Percentiles rank a stretch among this genome's conserved stretches.
Evolutionary conservation across 1,140 invertebrate genomes (phyloP).

Genomic region (Drosophila suzukii): DNA sequence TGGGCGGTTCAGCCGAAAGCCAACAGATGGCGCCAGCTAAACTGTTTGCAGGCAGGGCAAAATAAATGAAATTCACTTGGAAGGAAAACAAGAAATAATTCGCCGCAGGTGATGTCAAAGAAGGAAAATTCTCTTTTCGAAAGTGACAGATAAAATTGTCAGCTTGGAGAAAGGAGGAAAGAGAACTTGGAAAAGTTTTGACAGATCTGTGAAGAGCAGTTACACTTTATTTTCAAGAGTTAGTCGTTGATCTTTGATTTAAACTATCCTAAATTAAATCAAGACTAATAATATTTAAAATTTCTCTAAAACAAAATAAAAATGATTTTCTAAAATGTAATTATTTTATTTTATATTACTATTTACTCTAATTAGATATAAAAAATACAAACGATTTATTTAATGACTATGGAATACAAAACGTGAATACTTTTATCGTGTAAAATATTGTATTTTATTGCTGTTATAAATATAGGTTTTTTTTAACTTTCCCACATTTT

Average conservation of each 20-base stretch:
- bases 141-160: constrained; percentile 16
- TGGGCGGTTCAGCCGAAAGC: constrained; percentile 12
- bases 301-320: too few relatives aligned
- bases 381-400: too few relatives aligned
- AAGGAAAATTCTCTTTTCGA: constrained; percentile 28
- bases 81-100: constrained; percentile 14
- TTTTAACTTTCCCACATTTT: not conserved
- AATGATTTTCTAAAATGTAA: too few relatives aligned
- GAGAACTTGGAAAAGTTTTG: constrained; percentile 32
- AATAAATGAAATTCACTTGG: constrained; percentile 20
- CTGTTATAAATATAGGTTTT: too few relatives aligned
- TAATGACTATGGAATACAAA: too few relatives aligned
- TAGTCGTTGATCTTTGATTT: not conserved
- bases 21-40: constrained; percentile 54
- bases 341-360: too few relatives aligned
- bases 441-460: too few relatives aligned
- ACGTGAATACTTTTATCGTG: too few relatives aligned
- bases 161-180: constrained; percentile 2
- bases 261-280: too few relatives aligned
- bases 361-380: too few relatives aligned
- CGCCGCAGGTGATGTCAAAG: constrained; percentile 24
- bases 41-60: not conserved
- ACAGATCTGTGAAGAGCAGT: constrained; percentile 25
- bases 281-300: too few relatives aligned
- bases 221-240: not conserved